Conservation (phyloP, 2,113 vertebrate genomes). For the Vicugna pacos region DNA sequence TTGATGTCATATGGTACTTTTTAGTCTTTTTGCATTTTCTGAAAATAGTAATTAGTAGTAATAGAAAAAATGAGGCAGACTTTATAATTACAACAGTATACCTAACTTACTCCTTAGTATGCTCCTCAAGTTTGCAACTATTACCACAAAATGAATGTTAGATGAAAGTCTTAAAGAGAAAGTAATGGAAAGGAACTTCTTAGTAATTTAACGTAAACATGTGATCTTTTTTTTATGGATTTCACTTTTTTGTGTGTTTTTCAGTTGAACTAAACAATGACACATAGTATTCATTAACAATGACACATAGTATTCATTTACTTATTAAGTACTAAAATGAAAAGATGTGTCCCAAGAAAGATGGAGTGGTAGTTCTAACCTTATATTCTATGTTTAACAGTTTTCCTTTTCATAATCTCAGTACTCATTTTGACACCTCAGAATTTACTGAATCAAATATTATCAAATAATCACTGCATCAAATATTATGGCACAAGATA, state of each 20-base stretch:
- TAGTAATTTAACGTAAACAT: slow-evolving; percentile 61
- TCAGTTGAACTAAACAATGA: background rate
- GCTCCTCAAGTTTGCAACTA: background rate
- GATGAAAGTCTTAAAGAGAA: slow-evolving; percentile 17
- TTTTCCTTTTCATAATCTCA: background rate
- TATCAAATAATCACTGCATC: background rate
- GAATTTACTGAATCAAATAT: background rate
- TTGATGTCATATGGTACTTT: background rate
- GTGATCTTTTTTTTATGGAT: background rate
- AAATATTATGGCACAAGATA: background rate
- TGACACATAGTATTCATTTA: background rate
- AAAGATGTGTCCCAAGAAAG: background rate
- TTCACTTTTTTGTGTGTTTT: slow-evolving; percentile 65
- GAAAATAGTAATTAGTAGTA: background rate
- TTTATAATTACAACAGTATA: background rate
- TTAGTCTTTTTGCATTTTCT: background rate
- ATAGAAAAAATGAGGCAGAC: background rate
- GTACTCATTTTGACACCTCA: background rate
- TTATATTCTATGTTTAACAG: background rate
- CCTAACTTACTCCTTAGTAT: background rate
- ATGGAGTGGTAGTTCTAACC: background rate
- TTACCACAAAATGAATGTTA: background rate
- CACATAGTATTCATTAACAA: background rate
- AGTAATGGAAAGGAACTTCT: slow-evolving; percentile 58
- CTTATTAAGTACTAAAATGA: background rate